A percentile compares a stretch with the other conserved stretches of the same genome.
Conservation (phyloP, 2,888 invertebrate genomes). For the Beris chalybata region DNA sequence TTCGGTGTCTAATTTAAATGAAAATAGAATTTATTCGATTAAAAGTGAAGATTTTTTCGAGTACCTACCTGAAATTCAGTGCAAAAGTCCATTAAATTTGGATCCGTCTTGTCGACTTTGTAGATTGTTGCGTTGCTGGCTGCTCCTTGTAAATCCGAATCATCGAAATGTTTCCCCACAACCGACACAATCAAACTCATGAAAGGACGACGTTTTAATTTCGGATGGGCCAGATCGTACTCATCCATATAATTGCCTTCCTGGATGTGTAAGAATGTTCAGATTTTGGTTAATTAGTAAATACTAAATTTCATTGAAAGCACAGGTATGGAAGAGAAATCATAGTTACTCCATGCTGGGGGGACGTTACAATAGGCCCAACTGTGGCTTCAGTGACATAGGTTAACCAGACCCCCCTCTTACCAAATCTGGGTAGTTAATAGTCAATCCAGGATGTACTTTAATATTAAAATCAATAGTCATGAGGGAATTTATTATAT, state of each 20-base stretch:
- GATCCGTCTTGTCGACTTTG: conserved; percentile 44
- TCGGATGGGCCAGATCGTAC: conserved; percentile 50
- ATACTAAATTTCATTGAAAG: too few relatives aligned
- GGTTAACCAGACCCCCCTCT: too few relatives aligned
- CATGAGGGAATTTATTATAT: too few relatives aligned
- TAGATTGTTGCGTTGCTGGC: conserved; percentile 46
- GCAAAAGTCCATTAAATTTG: conserved; percentile 18
- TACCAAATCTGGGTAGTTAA: too few relatives aligned
- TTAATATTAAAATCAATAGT: too few relatives aligned
- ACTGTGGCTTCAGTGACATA: too few relatives aligned
- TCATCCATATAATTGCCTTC: conserved; percentile 49
- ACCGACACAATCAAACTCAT: conserved; percentile 53
- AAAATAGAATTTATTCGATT: conserved; percentile 2
- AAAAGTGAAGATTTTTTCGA: neutral
- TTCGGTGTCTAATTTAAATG: conserved; percentile 10
- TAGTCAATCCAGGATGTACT: too few relatives aligned
- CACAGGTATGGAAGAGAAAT: too few relatives aligned
- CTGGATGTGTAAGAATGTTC: conserved; percentile 36
- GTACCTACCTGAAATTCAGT: neutral
- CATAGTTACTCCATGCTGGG: too few relatives aligned
- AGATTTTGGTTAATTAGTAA: too few relatives aligned
- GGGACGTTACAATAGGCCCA: too few relatives aligned
- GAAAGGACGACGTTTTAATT: conserved; percentile 50
- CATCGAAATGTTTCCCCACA: conserved; percentile 52
- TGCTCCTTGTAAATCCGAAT: conserved; percentile 36